Percentiles rank a stretch among this genome's conserved stretches.
phyloP scores from a whole-genome alignment of 2,888 invertebrate species.

The Achlya flavicornis region DNA sequence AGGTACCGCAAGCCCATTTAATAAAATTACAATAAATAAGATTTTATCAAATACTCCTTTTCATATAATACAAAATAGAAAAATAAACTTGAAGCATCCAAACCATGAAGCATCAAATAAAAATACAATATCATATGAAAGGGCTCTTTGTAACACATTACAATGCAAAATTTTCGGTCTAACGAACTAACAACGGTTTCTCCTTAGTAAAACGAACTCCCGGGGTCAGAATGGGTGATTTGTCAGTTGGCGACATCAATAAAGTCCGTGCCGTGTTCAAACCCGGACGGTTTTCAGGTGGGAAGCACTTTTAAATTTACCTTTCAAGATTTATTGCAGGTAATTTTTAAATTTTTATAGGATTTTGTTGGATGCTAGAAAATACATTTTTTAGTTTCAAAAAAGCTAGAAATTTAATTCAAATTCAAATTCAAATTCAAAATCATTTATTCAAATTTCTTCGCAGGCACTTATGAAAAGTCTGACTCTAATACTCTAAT shows the following conservation, averaged over 20 bases:
- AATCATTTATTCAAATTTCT: too few species aligned
- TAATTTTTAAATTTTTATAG: constrained; percentile 2
- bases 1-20: too few species aligned
- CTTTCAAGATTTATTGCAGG: not conserved
- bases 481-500: too few species aligned
- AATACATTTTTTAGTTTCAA: not conserved
- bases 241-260: constrained; percentile 6
- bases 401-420: not conserved
- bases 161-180: constrained; percentile 6
- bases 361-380: not conserved
- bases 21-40: too few species aligned
- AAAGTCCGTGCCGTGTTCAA: not conserved
- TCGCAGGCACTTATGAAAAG: too few species aligned
- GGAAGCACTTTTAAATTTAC: not conserved
- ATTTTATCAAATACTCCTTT: too few species aligned
- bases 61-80: not conserved
- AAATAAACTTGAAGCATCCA: not conserved
- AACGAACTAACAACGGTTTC: not conserved
- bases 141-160: not conserved
- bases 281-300: not conserved
- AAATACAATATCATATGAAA: not conserved
- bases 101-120: not conserved
- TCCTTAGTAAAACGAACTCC: constrained; percentile 1
- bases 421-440: too few species aligned
- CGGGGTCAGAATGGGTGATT: constrained; percentile 2